Evolutionary conservation across 2,888 invertebrate species (phyloP).

Genomic region (Dascillus cervinus): DNA sequence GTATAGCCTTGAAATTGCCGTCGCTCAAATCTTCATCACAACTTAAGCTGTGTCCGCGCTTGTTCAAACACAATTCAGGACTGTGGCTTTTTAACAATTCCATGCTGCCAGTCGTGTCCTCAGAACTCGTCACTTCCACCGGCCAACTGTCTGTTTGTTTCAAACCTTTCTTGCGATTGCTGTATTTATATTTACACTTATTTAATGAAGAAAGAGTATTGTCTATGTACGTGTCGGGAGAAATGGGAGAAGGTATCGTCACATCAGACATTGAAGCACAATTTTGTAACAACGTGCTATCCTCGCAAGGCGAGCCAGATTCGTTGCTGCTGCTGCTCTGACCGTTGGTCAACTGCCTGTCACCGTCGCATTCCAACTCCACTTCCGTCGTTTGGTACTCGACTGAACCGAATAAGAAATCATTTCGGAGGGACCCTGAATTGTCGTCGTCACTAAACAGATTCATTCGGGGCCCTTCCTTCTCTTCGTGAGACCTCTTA

Average conservation of each 20-base stretch:
- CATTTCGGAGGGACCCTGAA: constrained; percentile 32
- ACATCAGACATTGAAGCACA: constrained; percentile 41
- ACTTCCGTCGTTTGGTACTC: constrained; percentile 34
- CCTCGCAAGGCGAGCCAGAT: constrained; percentile 34
- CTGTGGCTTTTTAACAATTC: constrained; percentile 28
- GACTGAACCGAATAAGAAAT: constrained; percentile 39
- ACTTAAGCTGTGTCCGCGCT: constrained; percentile 20
- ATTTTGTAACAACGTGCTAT: constrained; percentile 37
- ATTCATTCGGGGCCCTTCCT: constrained; percentile 28
- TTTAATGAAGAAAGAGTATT: constrained; percentile 29
- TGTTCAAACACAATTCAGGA: constrained; percentile 25
- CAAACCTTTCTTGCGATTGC: constrained; percentile 37
- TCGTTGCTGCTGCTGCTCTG: constrained; percentile 29
- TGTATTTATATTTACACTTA: constrained; percentile 42
- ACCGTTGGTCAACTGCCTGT: constrained; percentile 34
- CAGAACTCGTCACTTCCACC: constrained; percentile 35
- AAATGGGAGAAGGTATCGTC: constrained; percentile 39
- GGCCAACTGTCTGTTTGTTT: constrained; percentile 26
- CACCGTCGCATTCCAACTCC: constrained; percentile 30
- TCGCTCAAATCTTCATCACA: constrained; percentile 28
- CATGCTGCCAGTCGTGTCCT: constrained; percentile 34
- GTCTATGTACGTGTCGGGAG: constrained; percentile 34
- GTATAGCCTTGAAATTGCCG: constrained; percentile 30
- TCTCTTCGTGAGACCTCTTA: constrained; percentile 18
- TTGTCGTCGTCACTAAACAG: constrained; percentile 37